These are phyloP conservation scores for Staurois parvus DNA, from an alignment of 2,797 vertebrate genomes.

Conservation along the genomic window DNA sequence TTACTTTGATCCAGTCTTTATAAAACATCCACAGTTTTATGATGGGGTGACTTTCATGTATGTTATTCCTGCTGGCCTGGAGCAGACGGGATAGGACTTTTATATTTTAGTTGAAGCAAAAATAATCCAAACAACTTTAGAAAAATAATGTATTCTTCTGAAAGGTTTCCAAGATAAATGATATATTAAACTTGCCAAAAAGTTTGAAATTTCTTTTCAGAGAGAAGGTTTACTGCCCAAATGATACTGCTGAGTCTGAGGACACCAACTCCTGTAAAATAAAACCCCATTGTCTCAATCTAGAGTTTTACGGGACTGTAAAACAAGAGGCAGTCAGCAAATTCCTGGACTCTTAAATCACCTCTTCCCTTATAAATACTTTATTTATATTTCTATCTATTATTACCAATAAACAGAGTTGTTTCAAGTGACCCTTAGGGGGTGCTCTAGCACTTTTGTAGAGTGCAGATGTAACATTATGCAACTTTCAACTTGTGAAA, in stretches of 20 bases:
- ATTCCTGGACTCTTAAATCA: conserved; percentile 28
- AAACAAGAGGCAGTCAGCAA: conserved; percentile 15
- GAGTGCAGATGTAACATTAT: not conserved
- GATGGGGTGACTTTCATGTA: not conserved
- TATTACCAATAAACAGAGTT: not conserved
- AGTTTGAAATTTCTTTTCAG: not conserved
- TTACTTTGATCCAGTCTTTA: not conserved
- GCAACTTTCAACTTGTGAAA: not conserved
- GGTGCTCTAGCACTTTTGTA: not conserved
- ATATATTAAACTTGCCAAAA: not conserved
- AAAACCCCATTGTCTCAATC: not conserved
- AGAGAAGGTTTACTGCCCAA: not conserved
- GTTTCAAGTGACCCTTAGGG: not conserved
- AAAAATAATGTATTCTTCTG: not conserved
- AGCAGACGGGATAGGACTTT: not conserved
- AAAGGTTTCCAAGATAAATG: not conserved
- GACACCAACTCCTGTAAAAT: not conserved
- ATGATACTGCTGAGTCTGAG: not conserved
- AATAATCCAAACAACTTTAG: not conserved
- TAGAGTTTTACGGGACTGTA: not conserved
- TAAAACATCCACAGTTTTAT: not conserved
- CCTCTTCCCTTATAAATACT: not conserved
- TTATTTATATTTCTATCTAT: not conserved
- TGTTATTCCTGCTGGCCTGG: not conserved
- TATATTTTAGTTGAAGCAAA: not conserved